Conservation (phyloP, 2,797 vertebrate species). For the Siniperca undulata region DNA sequence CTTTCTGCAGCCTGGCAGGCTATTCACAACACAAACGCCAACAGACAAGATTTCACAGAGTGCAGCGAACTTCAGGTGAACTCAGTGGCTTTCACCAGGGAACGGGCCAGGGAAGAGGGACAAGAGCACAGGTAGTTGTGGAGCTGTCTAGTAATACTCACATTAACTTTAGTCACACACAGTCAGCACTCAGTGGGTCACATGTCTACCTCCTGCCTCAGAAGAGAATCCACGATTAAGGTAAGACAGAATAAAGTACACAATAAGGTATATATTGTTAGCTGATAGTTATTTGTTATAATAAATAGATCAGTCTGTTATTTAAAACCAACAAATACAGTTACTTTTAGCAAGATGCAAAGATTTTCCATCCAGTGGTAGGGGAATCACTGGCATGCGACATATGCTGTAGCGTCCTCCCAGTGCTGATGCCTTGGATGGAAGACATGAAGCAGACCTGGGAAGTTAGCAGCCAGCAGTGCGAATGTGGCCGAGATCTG, state of each 20-base stretch:
- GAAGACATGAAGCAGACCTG: constrained; percentile 44
- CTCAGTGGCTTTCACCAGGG: constrained; percentile 40
- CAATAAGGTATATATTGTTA: neutral
- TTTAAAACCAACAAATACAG: neutral
- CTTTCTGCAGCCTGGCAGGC: constrained; percentile 58
- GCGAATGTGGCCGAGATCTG: constrained; percentile 24
- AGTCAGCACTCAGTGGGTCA: constrained; percentile 27
- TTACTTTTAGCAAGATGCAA: neutral
- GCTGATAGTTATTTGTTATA: neutral
- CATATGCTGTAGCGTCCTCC: constrained; percentile 8
- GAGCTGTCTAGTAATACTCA: constrained; percentile 43
- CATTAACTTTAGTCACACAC: constrained; percentile 37
- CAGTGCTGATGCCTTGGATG: neutral
- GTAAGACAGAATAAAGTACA: neutral
- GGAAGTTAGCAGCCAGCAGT: constrained; percentile 38
- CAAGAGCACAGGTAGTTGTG: constrained; percentile 40
- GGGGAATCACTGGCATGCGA: neutral
- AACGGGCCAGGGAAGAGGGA: constrained; percentile 19
- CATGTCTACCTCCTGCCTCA: constrained; percentile 17
- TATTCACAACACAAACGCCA: constrained; percentile 55
- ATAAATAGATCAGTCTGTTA: neutral
- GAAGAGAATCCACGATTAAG: neutral
- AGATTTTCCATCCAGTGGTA: neutral
- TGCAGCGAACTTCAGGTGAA: constrained; percentile 66
- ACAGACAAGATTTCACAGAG: constrained; percentile 61